Percentiles rank a stretch among this genome's conserved stretches.
phyloP scores from a whole-genome alignment of 2,888 invertebrate species.

The Steinernema carpocapsae region DNA sequence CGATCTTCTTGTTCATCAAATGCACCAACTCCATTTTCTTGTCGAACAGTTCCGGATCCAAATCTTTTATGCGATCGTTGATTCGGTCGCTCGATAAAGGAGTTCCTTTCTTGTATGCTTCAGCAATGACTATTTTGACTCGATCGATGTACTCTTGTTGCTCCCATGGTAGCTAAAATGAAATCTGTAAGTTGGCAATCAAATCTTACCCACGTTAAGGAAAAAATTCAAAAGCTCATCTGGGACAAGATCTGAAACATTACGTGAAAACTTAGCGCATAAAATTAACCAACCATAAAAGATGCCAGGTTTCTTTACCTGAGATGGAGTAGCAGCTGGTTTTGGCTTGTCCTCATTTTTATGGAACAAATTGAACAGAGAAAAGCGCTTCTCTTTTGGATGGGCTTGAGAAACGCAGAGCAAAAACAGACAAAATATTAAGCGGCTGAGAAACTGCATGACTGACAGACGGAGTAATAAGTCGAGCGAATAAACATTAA shows the following conservation, averaged over 20 bases:
- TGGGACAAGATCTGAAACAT: not conserved
- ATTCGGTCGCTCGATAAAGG: not conserved
- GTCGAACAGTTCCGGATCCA: not conserved
- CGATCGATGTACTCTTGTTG: slow-evolving; percentile 11
- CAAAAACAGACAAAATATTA: too few relatives aligned
- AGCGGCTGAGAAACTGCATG: too few relatives aligned
- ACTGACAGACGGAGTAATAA: too few relatives aligned
- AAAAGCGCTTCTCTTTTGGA: too few relatives aligned
- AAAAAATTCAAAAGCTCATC: not conserved
- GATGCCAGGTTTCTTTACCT: too few relatives aligned
- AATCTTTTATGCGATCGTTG: not conserved
- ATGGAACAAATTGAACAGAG: too few relatives aligned
- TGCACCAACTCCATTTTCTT: not conserved
- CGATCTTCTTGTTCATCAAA: not conserved
- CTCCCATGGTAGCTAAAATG: not conserved
- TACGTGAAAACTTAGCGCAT: too few relatives aligned
- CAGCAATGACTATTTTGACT: not conserved
- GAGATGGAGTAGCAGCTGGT: too few relatives aligned
- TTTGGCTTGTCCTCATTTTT: too few relatives aligned
- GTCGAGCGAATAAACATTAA: too few relatives aligned
- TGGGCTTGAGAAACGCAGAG: too few relatives aligned
- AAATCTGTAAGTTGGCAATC: not conserved
- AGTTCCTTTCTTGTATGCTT: not conserved
- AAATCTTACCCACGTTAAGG: not conserved
- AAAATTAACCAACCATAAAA: too few relatives aligned